phyloP scores from a whole-genome alignment of 2,113 vertebrate genomes.

The Todiramphus saurophagus region DNA sequence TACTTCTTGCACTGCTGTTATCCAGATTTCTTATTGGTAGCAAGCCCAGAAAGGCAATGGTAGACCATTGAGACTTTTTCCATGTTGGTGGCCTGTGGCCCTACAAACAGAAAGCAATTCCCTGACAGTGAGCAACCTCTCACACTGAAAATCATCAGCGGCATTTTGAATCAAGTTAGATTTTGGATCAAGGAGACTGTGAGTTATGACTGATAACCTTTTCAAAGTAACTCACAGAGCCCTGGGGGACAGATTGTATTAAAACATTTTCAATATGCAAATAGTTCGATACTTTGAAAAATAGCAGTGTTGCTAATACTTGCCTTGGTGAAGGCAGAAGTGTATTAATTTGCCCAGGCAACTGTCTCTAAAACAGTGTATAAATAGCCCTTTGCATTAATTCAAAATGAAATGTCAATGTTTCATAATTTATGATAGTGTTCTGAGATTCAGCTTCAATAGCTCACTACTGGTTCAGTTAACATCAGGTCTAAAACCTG shows the following conservation, averaged over 20 bases:
- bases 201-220: constrained; percentile 41
- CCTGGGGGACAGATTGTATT: constrained; percentile 1
- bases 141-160: neutral
- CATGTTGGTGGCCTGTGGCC: neutral
- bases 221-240: constrained; percentile 3
- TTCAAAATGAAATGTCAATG: constrained; percentile 60
- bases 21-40: neutral
- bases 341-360: constrained; percentile 39
- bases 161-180: neutral
- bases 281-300: constrained; percentile 61
- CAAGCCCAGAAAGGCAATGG: neutral
- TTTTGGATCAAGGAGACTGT: constrained; percentile 19
- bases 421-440: constrained; percentile 68
- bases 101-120: neutral
- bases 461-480: constrained; percentile 31
- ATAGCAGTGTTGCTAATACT: constrained; percentile 42
- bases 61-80: neutral
- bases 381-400: constrained; percentile 60
- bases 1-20: neutral
- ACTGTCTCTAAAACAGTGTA: constrained; percentile 3
- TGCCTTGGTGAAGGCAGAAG: constrained; percentile 15
- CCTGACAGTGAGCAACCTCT: neutral
- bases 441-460: constrained; percentile 52
- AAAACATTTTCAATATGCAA: constrained; percentile 62
- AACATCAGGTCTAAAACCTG: constrained; percentile 48